Evolutionary conservation across 2,797 vertebrate species (phyloP), one percentile per base, ranked within the genome.

Genomic region (Picus viridis): DNA sequence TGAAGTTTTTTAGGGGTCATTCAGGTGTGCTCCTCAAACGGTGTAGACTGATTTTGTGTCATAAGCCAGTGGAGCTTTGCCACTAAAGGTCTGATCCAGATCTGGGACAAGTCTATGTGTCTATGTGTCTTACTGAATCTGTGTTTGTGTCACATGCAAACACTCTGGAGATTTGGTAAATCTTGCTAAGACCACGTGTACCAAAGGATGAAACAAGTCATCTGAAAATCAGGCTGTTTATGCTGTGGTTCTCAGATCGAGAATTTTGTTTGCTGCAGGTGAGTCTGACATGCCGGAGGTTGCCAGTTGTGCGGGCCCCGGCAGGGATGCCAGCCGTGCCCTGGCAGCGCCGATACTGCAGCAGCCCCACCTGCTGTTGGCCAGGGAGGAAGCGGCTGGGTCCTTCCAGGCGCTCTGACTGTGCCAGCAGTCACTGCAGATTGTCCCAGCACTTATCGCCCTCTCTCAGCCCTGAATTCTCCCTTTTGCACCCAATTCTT

Each of bases 361-460:
- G 92, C 30, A 96, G 96, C 95, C 92, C 97, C 98, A 97, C 95
- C 97, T 98, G 97, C 97, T 97, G 97, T 97, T 71, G 73, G 67
- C 41, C 29, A 7, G 78, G 57, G 10, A 51, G 65, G 95, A 80
- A 47, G 83, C 83, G 77, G 64, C 90, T 74, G 6, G 15, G 17
- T 30, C 63, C 32, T 18, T 7, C 4, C 9, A 7, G 4, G 41
- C 59, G 3, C 9, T 0, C 54, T 6, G 54, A 1, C 5, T 16
- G 65, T 0, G 14, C 0, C 2, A 1, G 9, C 1, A 6, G 23
- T 58, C 61, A 1, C 11, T 56, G 10, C 3, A 1, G 13, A 5
- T 73, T 8, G 16, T 14, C 12, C 47, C 14, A 0, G 23, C 83
- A 20, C 76, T 64, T 13, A 47, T 8, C 61, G 7, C 54, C 7